Evolutionary conservation across 2,888 invertebrate genomes (phyloP).

Genomic region (Melipona bicolor): DNA sequence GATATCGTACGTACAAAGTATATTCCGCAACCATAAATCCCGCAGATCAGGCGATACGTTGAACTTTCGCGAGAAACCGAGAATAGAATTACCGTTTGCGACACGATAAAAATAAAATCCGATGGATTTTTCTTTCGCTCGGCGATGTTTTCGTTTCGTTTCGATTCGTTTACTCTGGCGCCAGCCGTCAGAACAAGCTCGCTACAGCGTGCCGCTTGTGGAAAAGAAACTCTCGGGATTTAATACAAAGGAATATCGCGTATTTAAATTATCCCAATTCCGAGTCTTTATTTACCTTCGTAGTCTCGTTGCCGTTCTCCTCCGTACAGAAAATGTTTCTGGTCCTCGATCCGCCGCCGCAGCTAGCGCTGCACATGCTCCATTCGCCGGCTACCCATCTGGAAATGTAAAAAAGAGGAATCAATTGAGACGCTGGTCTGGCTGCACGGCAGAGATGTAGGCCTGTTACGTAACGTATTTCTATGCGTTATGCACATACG

Average conservation of each 20-base stretch:
- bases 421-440: conserved; percentile 34
- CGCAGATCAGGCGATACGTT: conserved; percentile 4
- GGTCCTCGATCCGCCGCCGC: conserved; percentile 93
- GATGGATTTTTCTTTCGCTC: conserved; percentile 23
- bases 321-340: conserved; percentile 94
- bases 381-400: conserved; percentile 96
- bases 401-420: conserved; percentile 64
- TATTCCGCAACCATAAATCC: conserved; percentile 22
- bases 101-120: conserved; percentile 32
- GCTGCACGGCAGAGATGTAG: conserved; percentile 33
- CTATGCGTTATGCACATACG: background rate
- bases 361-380: conserved; percentile 94
- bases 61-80: conserved; percentile 7
- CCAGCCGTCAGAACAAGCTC: background rate
- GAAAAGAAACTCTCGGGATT: conserved; percentile 32
- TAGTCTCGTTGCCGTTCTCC: conserved; percentile 92
- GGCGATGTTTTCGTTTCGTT: background rate
- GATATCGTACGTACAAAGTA: background rate
- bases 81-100: conserved; percentile 2
- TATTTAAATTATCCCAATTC: conserved; percentile 48
- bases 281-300: conserved; percentile 86
- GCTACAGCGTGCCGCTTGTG: background rate
- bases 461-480: conserved; percentile 40
- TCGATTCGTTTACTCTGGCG: background rate
- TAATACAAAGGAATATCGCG: conserved; percentile 47